A percentile compares a stretch with the other conserved stretches of the same genome.
These are phyloP conservation scores for Dicentrarchus labrax DNA, from an alignment of 2,113 vertebrate genomes.

Conservation along the genomic window DNA sequence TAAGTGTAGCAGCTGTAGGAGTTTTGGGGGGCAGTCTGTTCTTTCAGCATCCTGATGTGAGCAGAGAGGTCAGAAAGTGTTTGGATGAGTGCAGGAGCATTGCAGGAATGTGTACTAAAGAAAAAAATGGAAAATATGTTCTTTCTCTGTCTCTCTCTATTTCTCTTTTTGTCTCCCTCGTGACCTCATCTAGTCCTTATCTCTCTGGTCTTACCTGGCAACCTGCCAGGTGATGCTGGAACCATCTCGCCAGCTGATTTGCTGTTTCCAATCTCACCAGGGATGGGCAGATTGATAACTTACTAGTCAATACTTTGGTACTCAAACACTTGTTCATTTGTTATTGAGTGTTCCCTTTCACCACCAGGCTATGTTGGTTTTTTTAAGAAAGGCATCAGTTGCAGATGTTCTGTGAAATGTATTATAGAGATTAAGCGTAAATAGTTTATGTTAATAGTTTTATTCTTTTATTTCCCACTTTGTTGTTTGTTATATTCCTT, in stretches of 20 bases:
- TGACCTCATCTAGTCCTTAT: slow-evolving; percentile 75
- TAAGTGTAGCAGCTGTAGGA: slow-evolving; percentile 21
- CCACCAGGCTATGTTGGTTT: background rate
- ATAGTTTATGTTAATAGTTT: too few relatives aligned
- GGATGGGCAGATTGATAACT: slow-evolving; percentile 15
- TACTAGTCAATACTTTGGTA: background rate
- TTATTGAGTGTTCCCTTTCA: background rate
- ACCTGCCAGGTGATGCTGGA: slow-evolving; percentile 85
- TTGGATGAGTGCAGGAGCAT: slow-evolving; percentile 1
- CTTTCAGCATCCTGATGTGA: slow-evolving; percentile 32
- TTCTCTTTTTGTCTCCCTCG: slow-evolving; percentile 75
- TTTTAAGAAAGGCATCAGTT: background rate
- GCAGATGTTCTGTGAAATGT: background rate
- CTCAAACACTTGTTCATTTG: slow-evolving; percentile 21
- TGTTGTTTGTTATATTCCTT: background rate
- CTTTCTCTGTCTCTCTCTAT: background rate
- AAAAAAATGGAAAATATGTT: background rate
- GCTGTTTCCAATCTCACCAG: slow-evolving; percentile 78
- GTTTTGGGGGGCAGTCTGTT: slow-evolving; percentile 22
- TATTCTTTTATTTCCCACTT: background rate
- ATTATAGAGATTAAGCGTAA: background rate
- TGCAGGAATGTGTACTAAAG: background rate
- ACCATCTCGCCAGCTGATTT: slow-evolving; percentile 81
- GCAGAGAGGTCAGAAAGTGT: slow-evolving; percentile 22
- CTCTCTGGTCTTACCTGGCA: slow-evolving; percentile 80